Base-by-base conservation (phyloP, 2,113 vertebrate species). In the Martes martes region DNA sequence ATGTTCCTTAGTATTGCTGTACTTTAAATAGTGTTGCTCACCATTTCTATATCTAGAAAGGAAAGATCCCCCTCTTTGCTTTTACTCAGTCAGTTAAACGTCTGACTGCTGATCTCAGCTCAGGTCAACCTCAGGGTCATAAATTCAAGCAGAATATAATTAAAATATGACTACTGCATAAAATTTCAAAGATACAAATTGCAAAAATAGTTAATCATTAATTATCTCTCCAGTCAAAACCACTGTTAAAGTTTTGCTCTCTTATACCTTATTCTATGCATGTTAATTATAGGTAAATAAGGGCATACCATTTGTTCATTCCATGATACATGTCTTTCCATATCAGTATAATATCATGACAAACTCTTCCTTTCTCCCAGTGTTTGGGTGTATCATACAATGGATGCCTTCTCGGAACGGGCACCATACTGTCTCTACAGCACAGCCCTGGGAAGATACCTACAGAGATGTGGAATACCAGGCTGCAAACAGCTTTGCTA, bases 311-410 rank as follows among this genome's bases (percentile, higher is more conserved):
- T 78, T 78, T 79, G 18, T 69, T 73, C 31, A n/a, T 26, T n/a
- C 69, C 7, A 9, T 7, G 50, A 55, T 16, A 61, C 15, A 63
- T 7, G 11, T 57, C 55, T 57, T 88, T 82, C 42, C 21, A 45
- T 13, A 24, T 63, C 31, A 42, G 36, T 11, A 18, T 21, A 14
- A 33, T 21, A 31, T 1, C 47, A 9, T 4, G 6, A 26, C 55
- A 47, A 57, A 36, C 0, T 15, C 39, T 39, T n/a, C 47, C 57
- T 24, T 86, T 50, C 52, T 55, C 79, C 47, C 18, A 67, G 16
- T 31, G 0, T 9, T 18, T 2, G 13, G 11, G 57, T 7, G 0
- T 14, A 18, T 24, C 26, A 28, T 4, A 36, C 14, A 24, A 76
- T 28, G 8, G 28, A 63, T 0, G 5, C 26, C 14, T 16, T 71